Evolutionary conservation across 2,797 vertebrate genomes (phyloP).

Genomic region (Leucoraja ocellata): DNA sequence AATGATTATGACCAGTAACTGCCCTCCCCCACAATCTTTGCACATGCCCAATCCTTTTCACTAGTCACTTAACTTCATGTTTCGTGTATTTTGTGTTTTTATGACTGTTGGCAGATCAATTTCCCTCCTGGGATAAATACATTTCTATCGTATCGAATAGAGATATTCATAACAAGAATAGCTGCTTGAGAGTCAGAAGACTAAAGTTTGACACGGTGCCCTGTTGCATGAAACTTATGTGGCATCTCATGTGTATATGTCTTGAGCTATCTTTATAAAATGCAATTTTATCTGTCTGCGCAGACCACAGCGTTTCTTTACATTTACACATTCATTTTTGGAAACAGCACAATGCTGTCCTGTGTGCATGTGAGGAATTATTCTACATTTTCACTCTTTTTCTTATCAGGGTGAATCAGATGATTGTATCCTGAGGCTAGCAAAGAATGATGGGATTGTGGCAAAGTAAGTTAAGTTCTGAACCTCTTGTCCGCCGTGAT

Average conservation of each 20-base stretch:
- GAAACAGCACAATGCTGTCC: background rate
- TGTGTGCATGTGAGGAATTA: background rate
- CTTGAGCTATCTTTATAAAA: background rate
- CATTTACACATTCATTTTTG: background rate
- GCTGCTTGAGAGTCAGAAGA: background rate
- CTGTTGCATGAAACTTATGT: background rate
- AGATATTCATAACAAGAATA: background rate
- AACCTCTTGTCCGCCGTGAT: background rate
- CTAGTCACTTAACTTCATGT: too few species aligned
- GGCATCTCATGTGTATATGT: background rate
- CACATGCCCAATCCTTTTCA: too few species aligned
- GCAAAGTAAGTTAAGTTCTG: conserved; percentile 70
- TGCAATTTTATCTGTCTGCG: background rate
- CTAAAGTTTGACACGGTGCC: background rate
- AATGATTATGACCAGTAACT: background rate
- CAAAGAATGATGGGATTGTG: conserved; percentile 76
- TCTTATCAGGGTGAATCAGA: conserved; percentile 81
- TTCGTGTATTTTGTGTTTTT: too few species aligned
- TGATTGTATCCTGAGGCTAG: conserved; percentile 88
- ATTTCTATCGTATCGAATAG: too few species aligned
- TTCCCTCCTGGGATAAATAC: too few species aligned
- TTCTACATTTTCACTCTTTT: background rate
- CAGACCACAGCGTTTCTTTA: background rate
- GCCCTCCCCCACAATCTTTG: too few species aligned
- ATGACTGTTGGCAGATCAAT: too few species aligned